Conservation (phyloP, 2,888 invertebrate genomes). For the Orchesellides sinensis region DNA sequence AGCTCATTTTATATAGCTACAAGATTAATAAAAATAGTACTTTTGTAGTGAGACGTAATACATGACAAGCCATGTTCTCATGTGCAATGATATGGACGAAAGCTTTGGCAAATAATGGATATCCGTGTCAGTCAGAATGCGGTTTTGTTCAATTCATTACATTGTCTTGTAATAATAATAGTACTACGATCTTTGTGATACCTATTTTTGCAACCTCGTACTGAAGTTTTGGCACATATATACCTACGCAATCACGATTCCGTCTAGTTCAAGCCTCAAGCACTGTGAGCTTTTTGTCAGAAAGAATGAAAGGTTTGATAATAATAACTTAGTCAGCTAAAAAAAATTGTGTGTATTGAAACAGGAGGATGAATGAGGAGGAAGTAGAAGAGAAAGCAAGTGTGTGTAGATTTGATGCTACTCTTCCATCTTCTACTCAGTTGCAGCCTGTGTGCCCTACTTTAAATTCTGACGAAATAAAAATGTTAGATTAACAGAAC, state of each 20-base stretch:
- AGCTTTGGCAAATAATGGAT: slow-evolving; percentile 35
- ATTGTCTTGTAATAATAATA: slow-evolving; percentile 17
- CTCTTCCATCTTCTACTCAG: neutral
- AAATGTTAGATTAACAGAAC: slow-evolving; percentile 48
- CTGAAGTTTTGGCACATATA: no score
- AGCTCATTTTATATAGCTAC: neutral
- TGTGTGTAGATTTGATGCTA: no score
- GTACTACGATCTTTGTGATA: neutral
- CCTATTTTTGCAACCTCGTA: neutral
- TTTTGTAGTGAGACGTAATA: neutral
- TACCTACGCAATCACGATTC: neutral
- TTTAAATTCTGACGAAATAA: slow-evolving; percentile 51
- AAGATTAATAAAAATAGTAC: neutral
- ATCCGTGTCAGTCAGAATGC: slow-evolving; percentile 42
- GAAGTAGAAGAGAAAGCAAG: neutral
- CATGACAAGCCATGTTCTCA: neutral
- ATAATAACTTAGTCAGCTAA: slow-evolving; percentile 43
- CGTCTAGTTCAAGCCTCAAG: neutral
- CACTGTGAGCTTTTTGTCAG: neutral
- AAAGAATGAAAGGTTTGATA: slow-evolving; percentile 3
- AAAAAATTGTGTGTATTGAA: slow-evolving; percentile 4
- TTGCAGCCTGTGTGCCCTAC: neutral
- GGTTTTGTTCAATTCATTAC: slow-evolving; percentile 26
- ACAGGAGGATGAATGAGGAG: neutral
- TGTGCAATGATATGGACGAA: no score